Conservation (phyloP, 2,888 invertebrate genomes). For the Hemithea aestivaria region DNA sequence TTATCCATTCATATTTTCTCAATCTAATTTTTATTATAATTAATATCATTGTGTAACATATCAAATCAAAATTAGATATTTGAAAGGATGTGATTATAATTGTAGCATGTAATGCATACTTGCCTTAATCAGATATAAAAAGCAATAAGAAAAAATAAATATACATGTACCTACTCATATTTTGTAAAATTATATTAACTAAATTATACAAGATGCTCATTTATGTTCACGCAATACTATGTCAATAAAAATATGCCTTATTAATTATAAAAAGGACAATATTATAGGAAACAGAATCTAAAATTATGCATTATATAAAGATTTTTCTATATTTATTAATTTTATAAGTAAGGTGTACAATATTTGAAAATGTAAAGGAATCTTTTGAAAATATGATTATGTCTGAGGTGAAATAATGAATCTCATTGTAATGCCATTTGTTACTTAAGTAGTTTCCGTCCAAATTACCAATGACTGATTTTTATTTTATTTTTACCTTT, state of each 20-base stretch:
- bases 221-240: background rate
- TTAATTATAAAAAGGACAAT: slow-evolving; percentile 42
- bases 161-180: slow-evolving; percentile 5
- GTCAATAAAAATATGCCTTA: slow-evolving; percentile 49
- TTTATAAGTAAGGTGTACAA: background rate
- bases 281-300: slow-evolving; percentile 20
- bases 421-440: slow-evolving; percentile 50
- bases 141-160: no score
- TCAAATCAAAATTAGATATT: slow-evolving; percentile 10
- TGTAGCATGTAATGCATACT: slow-evolving; percentile 59
- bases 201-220: no score
- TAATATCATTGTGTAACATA: no score
- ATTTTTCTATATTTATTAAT: background rate
- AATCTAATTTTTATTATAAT: no score
- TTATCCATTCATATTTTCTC: no score
- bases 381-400: slow-evolving; percentile 3
- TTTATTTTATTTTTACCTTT: slow-evolving; percentile 53
- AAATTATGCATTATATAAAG: background rate
- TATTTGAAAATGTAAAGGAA: no score
- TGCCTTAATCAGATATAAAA: slow-evolving; percentile 36
- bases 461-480: slow-evolving; percentile 74
- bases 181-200: no score
- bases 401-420: slow-evolving; percentile 34
- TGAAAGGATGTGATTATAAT: slow-evolving; percentile 7
- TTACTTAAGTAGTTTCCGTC: slow-evolving; percentile 77